A percentile compares a stretch with the other conserved stretches of the same genome.
phyloP scores from a whole-genome alignment of 2,113 vertebrate species.

The Xerus inauris region DNA sequence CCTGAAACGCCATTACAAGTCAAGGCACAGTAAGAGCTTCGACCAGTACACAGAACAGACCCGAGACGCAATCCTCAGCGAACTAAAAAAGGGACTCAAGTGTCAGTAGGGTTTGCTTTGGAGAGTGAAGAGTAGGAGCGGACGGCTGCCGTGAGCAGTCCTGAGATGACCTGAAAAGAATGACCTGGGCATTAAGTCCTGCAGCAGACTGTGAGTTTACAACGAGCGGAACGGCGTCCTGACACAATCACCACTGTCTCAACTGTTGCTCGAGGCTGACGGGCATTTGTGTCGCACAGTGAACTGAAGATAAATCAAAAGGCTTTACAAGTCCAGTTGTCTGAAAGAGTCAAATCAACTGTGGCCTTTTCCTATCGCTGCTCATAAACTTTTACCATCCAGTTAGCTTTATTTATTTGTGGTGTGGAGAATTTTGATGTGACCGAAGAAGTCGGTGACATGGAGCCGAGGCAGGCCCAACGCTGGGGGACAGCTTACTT shows the following conservation, averaged over 20 bases:
- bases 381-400: constrained; percentile 5
- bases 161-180: not conserved
- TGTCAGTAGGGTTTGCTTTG: constrained; percentile 48
- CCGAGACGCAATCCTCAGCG: constrained; percentile 44
- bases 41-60: constrained; percentile 76
- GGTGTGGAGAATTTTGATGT: not conserved
- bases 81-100: constrained; percentile 73
- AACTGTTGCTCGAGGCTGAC: not conserved
- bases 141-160: accelerated
- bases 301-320: not conserved
- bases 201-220: accelerated
- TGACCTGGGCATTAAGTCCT: not conserved
- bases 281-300: accelerated
- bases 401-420: constrained; percentile 73
- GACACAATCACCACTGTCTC: not conserved
- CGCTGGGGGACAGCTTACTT: not conserved
- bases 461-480: not conserved
- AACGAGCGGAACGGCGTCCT: not conserved
- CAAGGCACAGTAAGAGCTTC: constrained; percentile 78
- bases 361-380: constrained; percentile 59
- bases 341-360: not conserved
- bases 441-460: constrained; percentile 37
- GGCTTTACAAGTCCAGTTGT: not conserved
- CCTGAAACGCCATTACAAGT: constrained; percentile 77
- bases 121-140: not conserved